A percentile compares a stretch with the other conserved stretches of the same genome.
Conservation (phyloP, 2,113 vertebrate species). For the Phasianus colchicus region DNA sequence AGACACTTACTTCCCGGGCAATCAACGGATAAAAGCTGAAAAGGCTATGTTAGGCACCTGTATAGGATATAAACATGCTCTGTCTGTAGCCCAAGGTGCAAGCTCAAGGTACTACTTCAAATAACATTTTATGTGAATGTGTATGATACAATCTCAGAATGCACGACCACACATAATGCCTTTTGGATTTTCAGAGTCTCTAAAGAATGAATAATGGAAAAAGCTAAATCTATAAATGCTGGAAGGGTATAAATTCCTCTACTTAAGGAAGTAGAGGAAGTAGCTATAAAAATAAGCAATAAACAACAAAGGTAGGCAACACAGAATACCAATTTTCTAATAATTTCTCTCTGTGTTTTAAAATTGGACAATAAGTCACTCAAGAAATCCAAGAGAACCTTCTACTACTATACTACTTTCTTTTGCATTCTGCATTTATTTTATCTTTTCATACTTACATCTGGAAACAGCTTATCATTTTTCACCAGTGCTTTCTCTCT, state of each 20-base stretch:
- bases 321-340: constrained; percentile 5
- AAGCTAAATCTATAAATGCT: neutral
- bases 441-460: neutral
- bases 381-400: neutral
- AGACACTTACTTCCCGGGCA: fast-evolving
- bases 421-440: neutral
- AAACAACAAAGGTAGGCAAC: constrained; percentile 9
- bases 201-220: neutral
- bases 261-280: neutral
- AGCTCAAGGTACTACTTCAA: neutral
- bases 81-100: neutral
- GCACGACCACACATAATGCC: neutral
- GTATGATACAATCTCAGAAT: neutral
- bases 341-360: constrained; percentile 36
- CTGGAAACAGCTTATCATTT: constrained; percentile 40
- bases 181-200: neutral
- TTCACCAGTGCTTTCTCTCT: constrained; percentile 22
- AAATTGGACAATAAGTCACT: neutral
- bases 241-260: constrained; percentile 10
- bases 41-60: neutral
- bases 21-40: neutral
- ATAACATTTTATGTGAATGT: neutral
- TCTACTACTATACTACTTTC: neutral
- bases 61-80: neutral
- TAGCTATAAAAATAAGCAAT: constrained; percentile 33